Evolutionary conservation across 2,113 vertebrate genomes (phyloP).

Genomic region (Andinoacara biseriatus): DNA sequence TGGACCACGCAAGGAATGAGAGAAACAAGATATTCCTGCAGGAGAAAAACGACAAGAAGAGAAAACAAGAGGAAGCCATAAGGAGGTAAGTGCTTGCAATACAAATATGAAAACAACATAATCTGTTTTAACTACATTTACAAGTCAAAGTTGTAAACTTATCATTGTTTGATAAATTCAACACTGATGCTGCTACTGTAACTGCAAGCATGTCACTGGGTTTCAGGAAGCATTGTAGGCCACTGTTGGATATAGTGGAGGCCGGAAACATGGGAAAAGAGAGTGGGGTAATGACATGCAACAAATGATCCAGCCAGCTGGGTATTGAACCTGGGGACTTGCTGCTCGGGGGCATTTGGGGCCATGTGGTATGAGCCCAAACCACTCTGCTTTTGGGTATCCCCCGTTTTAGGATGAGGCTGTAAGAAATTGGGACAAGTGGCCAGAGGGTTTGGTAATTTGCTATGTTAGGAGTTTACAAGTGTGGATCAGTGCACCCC

Average conservation of each 20-base stretch:
- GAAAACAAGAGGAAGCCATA: slow-evolving; percentile 97
- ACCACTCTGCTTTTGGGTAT: background rate
- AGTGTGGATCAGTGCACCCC: slow-evolving; percentile 44
- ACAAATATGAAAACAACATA: background rate
- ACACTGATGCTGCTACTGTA: background rate
- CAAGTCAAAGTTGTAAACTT: background rate
- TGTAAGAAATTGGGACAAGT: slow-evolving; percentile 66
- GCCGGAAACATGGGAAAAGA: background rate
- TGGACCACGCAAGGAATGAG: slow-evolving; percentile 94
- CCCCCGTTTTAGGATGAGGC: slow-evolving; percentile 31
- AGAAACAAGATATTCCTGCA: slow-evolving; percentile 92
- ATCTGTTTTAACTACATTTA: background rate
- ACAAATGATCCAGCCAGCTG: background rate
- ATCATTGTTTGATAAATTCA: too few relatives aligned
- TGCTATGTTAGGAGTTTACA: slow-evolving; percentile 60
- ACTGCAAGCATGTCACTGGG: slow-evolving; percentile 19
- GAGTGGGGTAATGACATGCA: background rate
- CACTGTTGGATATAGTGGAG: background rate
- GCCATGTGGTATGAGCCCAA: background rate
- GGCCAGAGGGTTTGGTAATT: slow-evolving; percentile 58
- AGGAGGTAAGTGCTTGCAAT: slow-evolving; percentile 84
- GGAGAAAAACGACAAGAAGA: slow-evolving; percentile 96
- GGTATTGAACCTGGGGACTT: background rate
- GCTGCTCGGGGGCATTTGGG: background rate
- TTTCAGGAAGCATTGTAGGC: background rate